A percentile compares a stretch with the other conserved stretches of the same genome.
These are phyloP conservation scores for Bos javanicus DNA, from an alignment of 2,113 vertebrate species.

Conservation along the genomic window DNA sequence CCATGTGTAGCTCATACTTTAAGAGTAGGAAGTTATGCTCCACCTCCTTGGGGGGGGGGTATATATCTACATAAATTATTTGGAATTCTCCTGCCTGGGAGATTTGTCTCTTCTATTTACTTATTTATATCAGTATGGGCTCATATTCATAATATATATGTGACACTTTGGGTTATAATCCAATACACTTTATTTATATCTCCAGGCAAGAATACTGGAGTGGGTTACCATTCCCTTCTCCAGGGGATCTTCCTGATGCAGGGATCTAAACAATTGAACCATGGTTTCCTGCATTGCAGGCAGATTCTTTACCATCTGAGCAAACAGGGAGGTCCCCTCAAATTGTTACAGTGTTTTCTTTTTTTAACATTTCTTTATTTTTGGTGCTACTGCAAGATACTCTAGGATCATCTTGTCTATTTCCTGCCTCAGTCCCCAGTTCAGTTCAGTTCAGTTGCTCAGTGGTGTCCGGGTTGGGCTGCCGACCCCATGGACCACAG, in stretches of 20 bases:
- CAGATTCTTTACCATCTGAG: background rate
- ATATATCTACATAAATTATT: background rate
- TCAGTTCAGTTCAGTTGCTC: background rate
- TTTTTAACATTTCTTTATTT: background rate
- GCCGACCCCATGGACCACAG: background rate
- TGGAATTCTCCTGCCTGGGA: background rate
- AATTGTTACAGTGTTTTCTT: background rate
- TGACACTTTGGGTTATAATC: background rate
- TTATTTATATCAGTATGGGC: background rate
- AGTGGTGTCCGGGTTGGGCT: accelerated
- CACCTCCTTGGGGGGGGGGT: background rate
- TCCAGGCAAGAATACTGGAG: background rate
- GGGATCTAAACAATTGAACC: background rate
- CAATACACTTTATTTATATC: background rate
- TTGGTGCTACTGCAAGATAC: background rate
- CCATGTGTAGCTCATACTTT: background rate
- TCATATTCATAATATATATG: background rate
- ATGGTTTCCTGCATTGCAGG: background rate
- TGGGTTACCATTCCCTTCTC: background rate
- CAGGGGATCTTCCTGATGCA: background rate
- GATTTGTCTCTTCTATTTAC: background rate
- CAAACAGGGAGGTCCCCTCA: background rate
- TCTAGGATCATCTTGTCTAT: background rate
- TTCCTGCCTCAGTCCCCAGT: background rate
- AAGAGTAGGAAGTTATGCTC: background rate